phyloP scores from a whole-genome alignment of 2,888 invertebrate genomes.

The Andrena dorsata region DNA sequence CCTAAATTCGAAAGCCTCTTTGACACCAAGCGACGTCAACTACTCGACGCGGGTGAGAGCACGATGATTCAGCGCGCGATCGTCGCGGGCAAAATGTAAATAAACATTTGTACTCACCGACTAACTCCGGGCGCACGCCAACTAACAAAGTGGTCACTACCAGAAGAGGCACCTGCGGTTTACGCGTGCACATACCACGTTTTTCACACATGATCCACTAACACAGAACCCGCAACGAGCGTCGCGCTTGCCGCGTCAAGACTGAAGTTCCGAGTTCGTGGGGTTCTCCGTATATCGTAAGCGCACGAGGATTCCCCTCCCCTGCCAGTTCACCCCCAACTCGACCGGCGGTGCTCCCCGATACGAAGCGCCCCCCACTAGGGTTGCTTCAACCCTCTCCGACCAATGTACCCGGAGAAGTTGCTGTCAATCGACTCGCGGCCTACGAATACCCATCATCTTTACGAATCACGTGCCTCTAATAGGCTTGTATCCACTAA shows the following conservation, averaged over 20 bases:
- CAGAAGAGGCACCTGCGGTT: conserved; percentile 72
- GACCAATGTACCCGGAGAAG: conserved; percentile 38
- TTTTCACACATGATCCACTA: conserved; percentile 68
- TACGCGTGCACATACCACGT: conserved; percentile 72
- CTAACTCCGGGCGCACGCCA: conserved; percentile 78
- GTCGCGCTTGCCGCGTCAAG: conserved; percentile 83
- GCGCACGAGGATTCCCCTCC: conserved; percentile 72
- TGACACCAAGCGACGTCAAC: not conserved
- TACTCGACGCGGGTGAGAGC: not conserved
- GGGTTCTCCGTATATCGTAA: conserved; percentile 78
- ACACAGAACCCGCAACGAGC: conserved; percentile 54
- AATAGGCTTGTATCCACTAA: no score
- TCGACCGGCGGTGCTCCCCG: conserved; percentile 49
- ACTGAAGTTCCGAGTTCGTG: conserved; percentile 81
- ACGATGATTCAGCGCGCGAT: not conserved
- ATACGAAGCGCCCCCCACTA: conserved; percentile 69
- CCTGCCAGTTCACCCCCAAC: conserved; percentile 41
- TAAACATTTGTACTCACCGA: conserved; percentile 78
- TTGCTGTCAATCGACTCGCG: conserved; percentile 47
- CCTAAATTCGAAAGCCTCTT: not conserved
- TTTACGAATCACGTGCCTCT: conserved; percentile 37
- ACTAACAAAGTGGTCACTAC: conserved; percentile 74
- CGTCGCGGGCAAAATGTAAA: not conserved
- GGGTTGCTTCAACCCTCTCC: conserved; percentile 31
- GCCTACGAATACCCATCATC: conserved; percentile 24